Conservation (phyloP, 2,113 vertebrate genomes). For the Sphyrna mokarran region DNA sequence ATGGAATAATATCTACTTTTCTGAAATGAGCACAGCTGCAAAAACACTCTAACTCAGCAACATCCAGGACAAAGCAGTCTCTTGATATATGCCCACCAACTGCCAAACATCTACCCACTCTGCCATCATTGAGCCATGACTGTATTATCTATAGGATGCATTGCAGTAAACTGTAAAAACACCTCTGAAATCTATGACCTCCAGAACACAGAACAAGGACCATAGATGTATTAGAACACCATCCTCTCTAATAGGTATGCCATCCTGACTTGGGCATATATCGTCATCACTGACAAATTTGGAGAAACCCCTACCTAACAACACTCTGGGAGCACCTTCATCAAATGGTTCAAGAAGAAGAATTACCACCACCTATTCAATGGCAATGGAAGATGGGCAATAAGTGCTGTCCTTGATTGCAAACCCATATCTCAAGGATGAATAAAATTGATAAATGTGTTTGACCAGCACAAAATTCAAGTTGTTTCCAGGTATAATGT, state of each 20-base stretch:
- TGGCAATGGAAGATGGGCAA: neutral
- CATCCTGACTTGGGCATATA: too few relatives aligned
- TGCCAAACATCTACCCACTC: neutral
- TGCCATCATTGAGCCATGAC: too few relatives aligned
- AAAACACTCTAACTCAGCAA: neutral
- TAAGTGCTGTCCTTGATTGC: neutral
- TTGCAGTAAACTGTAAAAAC: neutral
- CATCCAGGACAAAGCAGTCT: neutral
- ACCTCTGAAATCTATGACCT: neutral
- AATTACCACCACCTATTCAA: too few relatives aligned
- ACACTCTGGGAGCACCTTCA: too few relatives aligned
- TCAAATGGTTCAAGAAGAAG: too few relatives aligned
- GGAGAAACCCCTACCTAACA: too few relatives aligned
- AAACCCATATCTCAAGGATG: neutral
- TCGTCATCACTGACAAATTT: too few relatives aligned
- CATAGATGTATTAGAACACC: too few relatives aligned
- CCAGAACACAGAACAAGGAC: neutral
- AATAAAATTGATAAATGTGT: neutral
- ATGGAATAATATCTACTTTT: neutral
- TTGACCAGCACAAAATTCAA: neutral
- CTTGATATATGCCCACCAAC: neutral
- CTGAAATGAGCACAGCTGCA: neutral
- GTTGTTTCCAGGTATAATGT: neutral
- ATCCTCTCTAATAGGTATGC: too few relatives aligned
- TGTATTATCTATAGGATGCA: neutral